A percentile compares a stretch with the other conserved stretches of the same genome.
phyloP scores from a whole-genome alignment of 2,113 vertebrate genomes.

The Pygathrix nemaeus region DNA sequence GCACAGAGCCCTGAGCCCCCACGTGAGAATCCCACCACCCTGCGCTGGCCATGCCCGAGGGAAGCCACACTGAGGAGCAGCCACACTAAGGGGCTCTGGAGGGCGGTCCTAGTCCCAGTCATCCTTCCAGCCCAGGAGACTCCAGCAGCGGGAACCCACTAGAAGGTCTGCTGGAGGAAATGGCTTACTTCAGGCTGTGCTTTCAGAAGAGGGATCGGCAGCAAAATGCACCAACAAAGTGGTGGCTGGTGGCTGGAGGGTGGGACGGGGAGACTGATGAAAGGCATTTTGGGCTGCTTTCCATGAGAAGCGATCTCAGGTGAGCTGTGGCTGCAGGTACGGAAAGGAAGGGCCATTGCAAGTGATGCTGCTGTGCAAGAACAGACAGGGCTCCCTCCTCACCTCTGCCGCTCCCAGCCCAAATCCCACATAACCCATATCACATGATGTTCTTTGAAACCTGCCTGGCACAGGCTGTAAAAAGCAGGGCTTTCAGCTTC shows the following conservation, averaged over 20 bases:
- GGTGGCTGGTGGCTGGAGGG: neutral
- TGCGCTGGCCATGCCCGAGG: neutral
- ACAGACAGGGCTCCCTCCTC: neutral
- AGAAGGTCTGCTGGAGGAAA: neutral
- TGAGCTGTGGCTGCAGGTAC: neutral
- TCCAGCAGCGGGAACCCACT: neutral
- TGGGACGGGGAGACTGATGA: fast-evolving
- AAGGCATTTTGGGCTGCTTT: neutral
- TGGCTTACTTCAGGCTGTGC: neutral
- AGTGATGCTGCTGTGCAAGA: too few species aligned
- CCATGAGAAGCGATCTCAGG: neutral
- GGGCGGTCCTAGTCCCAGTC: neutral
- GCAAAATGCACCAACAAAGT: neutral
- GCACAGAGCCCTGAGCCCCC: neutral
- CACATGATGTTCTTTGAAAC: neutral
- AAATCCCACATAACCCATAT: neutral
- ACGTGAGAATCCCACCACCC: neutral
- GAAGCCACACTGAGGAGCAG: neutral
- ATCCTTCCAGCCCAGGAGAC: neutral
- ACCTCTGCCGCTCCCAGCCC: fast-evolving
- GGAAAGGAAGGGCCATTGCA: neutral
- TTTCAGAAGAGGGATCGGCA: neutral
- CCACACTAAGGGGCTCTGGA: fast-evolving
- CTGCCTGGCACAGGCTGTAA: neutral
- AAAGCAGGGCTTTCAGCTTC: neutral